These are phyloP conservation scores for Cariama cristata DNA, from an alignment of 2,113 vertebrate species.

Conservation along the genomic window DNA sequence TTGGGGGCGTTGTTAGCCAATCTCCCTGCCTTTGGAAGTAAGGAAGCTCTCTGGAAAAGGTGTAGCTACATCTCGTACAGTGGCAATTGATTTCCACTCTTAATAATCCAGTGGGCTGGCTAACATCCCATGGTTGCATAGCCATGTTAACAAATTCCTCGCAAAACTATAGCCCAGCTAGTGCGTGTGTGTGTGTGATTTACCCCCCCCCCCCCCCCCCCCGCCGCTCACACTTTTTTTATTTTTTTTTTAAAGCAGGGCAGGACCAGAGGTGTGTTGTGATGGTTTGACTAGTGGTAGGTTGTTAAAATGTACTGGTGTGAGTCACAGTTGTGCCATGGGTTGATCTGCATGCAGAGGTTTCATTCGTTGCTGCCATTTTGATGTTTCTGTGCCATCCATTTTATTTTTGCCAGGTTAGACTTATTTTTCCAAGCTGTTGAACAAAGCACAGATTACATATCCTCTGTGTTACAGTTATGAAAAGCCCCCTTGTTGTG, in stretches of 20 bases:
- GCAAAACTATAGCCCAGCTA: neutral
- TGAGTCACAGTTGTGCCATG: neutral
- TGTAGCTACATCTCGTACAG: fast-evolving
- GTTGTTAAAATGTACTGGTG: neutral
- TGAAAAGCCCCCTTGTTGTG: neutral
- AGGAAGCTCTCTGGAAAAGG: neutral
- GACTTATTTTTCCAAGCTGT: neutral
- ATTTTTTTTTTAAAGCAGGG: neutral
- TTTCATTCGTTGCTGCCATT: neutral
- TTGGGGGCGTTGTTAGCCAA: too few species aligned
- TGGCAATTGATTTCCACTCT: neutral
- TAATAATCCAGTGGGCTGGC: neutral
- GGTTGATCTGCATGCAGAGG: neutral
- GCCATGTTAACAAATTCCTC: neutral
- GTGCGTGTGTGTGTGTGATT: fast-evolving
- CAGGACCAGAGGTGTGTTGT: neutral
- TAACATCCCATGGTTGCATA: neutral
- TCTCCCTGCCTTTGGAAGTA: neutral
- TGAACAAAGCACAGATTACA: neutral
- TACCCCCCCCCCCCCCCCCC: too few species aligned
- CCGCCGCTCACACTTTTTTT: too few species aligned
- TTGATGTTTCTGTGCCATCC: neutral
- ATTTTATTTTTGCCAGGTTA: constrained; percentile 10
- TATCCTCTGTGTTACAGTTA: neutral
- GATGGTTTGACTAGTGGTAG: neutral